phyloP scores from a whole-genome alignment of 2,797 vertebrate species.

The Leptatherina wallacei region DNA sequence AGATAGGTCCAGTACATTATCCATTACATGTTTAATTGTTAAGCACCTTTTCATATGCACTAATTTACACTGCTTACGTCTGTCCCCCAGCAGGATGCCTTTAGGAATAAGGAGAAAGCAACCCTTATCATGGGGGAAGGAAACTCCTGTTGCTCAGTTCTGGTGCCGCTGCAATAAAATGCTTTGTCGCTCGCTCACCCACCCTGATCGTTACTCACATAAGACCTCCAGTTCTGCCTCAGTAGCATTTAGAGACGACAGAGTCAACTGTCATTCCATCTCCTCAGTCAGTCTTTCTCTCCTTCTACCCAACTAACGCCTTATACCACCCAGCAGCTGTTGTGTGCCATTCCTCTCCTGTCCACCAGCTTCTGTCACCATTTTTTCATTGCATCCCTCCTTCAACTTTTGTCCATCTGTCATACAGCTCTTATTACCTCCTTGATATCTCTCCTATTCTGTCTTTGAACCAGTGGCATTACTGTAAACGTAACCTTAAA shows the following conservation, averaged over 20 bases:
- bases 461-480: constrained; percentile 5
- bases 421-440: constrained; percentile 5
- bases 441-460: not conserved
- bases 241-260: constrained; percentile 50
- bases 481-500: not conserved
- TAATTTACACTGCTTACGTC: not conserved
- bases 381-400: constrained; percentile 26
- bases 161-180: constrained; percentile 55
- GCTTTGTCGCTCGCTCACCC: constrained; percentile 64
- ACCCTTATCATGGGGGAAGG: constrained; percentile 46
- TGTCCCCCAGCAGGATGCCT: constrained; percentile 10
- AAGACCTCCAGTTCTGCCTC: constrained; percentile 62
- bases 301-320: constrained; percentile 32
- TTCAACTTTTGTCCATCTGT: constrained; percentile 19
- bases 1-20: constrained; percentile 1
- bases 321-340: constrained; percentile 57
- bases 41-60: not conserved
- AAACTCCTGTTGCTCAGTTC: constrained; percentile 56
- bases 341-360: constrained; percentile 13
- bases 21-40: not conserved
- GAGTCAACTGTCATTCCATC: constrained; percentile 47
- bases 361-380: constrained; percentile 23
- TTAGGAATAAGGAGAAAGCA: constrained; percentile 16
- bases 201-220: constrained; percentile 67
- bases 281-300: constrained; percentile 43